These are phyloP conservation scores for Synchiropus splendidus DNA, from an alignment of 2,113 vertebrate species.

Conservation along the genomic window DNA sequence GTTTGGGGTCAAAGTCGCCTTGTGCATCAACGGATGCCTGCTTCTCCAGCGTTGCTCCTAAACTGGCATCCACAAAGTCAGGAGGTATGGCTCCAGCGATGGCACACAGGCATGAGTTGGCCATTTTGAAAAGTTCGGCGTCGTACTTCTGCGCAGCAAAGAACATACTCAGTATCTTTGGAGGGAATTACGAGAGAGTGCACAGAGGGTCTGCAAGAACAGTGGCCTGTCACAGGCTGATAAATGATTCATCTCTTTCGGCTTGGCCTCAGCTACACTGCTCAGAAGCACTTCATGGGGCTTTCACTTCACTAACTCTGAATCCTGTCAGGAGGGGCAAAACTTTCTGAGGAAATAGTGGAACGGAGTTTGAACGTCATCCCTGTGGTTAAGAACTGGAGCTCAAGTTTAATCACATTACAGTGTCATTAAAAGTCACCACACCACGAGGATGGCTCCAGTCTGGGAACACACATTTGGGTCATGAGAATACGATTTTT, in stretches of 20 bases:
- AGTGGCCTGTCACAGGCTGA: conserved; percentile 29
- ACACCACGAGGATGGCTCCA: too few species aligned
- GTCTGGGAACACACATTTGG: too few species aligned
- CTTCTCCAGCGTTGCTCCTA: conserved; percentile 77
- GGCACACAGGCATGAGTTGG: conserved; percentile 85
- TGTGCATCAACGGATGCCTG: conserved; percentile 83
- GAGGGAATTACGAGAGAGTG: too few species aligned
- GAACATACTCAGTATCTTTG: neutral
- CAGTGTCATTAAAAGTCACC: too few species aligned
- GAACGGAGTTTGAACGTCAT: too few species aligned
- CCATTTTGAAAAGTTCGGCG: conserved; percentile 90
- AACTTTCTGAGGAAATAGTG: too few species aligned
- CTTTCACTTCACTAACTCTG: conserved; percentile 24
- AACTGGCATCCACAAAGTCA: conserved; percentile 85
- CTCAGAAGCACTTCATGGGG: conserved; percentile 18
- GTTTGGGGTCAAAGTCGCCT: conserved; percentile 95
- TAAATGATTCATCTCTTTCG: conserved; percentile 49
- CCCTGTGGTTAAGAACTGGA: too few species aligned
- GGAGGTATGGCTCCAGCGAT: conserved; percentile 88
- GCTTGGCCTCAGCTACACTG: conserved; percentile 19
- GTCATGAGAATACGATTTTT: too few species aligned
- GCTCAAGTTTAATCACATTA: too few species aligned
- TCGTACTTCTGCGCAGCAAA: conserved; percentile 80
- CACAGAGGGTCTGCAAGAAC: too few species aligned
- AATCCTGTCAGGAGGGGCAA: neutral